Evolutionary conservation across 2,888 invertebrate genomes (phyloP), one percentile per base, ranked within the genome.

Genomic region (Xestoiulus laeticollis): DNA sequence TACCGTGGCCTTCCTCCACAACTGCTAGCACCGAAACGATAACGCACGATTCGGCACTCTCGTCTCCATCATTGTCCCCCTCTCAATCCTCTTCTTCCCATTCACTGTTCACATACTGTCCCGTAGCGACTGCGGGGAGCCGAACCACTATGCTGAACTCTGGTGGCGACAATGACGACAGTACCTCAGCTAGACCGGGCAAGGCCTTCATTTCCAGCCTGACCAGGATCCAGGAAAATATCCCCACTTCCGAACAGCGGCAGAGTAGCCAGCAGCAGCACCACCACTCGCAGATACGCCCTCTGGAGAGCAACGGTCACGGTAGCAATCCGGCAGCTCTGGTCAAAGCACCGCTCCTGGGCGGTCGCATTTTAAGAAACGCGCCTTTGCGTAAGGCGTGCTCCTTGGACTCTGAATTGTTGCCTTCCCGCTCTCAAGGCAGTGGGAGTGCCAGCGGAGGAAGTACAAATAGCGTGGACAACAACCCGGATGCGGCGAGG

Each of bases 161-260:
- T 12, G 16, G 22, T 16, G 26, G 82, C 2, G 86, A 88, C 84
- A 86, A 85, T 87, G 89, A 87, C 85, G 88, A 86, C 33, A 85
- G 44, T 30, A 33, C 83, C 32, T 26, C 22, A 53, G 59, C 30
- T 6, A 26, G 68, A 16, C 78, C 91, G 33, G 59, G 90, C 89
- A 92, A 91, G 92, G 92, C 93, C 87, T 95, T 94, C 90, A 94
- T 94, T 48, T 93, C 94, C 86, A 94, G 94, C 0, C 91, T 95
- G 87, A 93, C 94, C 68, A 94, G 94, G 90, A 95, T 95, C 91
- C 94, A 94, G 89, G 95, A 95, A 90, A 94, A 94, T 88, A 92
- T 93, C 87, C 93, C 94, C 4, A 92, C 44, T 10, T 22, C 86
- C 19, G 43, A 43, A 14, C 44, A 86, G 44, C 84, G 43, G 43